Evolutionary conservation across 2,797 vertebrate species (phyloP).

Genomic region (Pipistrellus nathusii): DNA sequence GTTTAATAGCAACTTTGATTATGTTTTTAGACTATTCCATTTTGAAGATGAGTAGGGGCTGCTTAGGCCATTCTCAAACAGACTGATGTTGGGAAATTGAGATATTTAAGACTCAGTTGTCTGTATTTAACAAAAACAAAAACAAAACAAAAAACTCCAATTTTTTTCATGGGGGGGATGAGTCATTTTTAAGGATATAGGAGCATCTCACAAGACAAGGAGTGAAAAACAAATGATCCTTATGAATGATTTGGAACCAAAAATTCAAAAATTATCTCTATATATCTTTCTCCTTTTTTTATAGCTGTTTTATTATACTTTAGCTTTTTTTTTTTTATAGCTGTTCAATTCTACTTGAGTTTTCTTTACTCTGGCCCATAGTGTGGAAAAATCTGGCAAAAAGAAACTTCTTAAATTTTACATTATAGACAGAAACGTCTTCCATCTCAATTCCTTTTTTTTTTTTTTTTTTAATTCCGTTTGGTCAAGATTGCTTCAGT

Average conservation of each 20-base stretch:
- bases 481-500: background rate
- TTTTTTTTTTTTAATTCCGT: background rate
- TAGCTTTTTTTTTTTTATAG: background rate
- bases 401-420: background rate
- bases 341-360: background rate
- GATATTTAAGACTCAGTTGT: constrained; percentile 27
- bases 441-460: background rate
- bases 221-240: background rate
- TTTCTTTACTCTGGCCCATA: background rate
- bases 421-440: background rate
- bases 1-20: constrained; percentile 42
- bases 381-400: background rate
- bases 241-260: constrained; percentile 11
- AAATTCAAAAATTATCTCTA: constrained; percentile 4
- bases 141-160: constrained; percentile 34
- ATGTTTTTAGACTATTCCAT: constrained; percentile 42
- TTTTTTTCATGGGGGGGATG: background rate
- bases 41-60: constrained; percentile 5
- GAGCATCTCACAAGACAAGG: background rate
- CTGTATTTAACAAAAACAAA: background rate
- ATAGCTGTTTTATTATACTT: background rate
- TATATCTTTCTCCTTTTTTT: background rate
- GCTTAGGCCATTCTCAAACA: background rate
- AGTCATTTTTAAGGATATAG: constrained; percentile 13
- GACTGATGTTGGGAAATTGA: background rate